Evolutionary conservation across 2,113 vertebrate genomes (phyloP), one percentile per base, ranked within the genome.

Genomic region (Boulengeromyrus knoepffleri): DNA sequence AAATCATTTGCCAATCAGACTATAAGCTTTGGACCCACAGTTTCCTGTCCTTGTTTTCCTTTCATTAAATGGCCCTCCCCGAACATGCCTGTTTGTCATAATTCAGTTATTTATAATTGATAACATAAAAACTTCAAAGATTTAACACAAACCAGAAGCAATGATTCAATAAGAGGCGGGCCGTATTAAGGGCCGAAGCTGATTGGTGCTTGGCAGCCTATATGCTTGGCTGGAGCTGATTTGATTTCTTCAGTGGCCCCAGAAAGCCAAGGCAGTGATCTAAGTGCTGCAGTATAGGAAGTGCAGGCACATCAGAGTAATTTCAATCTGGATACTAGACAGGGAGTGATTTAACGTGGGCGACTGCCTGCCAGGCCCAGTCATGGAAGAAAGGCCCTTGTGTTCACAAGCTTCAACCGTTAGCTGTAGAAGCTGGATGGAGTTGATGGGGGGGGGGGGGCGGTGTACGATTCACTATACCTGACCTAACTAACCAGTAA

Each of bases 61-160:
- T 87, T 87, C 85, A 87, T 36, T 62, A 87, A 87, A 50, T 3
- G 9, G 13, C 24, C 2, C 10, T 27, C 53, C 80, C 80, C 3
- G 0, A 66, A 50, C 8, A 49, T 53, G 88, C 45, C 27, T 52
- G 19, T 17, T 56, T 84, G 50, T 84, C 19, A 53, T 31, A 31
- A 85, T 58, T 49, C 52, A 86, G 84, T 70, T 12, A 31, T 70
- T 86, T 45, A 87, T 70, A 31, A 50, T 13, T 27, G 45, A 87
- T 87, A 88, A 77, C 74, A 77, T 50, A 90, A 86, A 90, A 88
- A 62, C 85, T 53, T 56, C 62, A 88, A 46, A 80, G 62, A 88
- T 47, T 90, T 80, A 53, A 90, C 66, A 87, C 62, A 90, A 90
- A 87, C 84, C 89, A 90, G 89, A 90, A 87, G 89, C 89, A 50